These are phyloP conservation scores for Drosophila limbata DNA, from an alignment of 2,888 invertebrate genomes.

Conservation along the genomic window DNA sequence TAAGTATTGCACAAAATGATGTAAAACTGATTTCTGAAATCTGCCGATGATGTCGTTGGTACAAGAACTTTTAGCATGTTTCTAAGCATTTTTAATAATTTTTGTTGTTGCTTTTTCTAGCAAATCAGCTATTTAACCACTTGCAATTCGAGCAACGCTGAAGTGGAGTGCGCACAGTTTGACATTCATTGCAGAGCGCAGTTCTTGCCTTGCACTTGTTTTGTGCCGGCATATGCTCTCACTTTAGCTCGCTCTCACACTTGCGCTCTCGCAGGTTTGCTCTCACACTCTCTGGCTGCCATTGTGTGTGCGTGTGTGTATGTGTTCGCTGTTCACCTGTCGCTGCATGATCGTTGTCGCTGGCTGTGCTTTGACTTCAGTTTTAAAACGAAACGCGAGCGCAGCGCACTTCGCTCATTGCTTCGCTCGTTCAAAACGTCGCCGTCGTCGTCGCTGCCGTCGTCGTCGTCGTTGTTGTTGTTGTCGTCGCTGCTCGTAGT, in stretches of 20 bases:
- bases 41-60: too few species aligned
- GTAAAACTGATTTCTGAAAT: too few species aligned
- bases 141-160: background rate
- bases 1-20: too few species aligned
- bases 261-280: slow-evolving; percentile 13
- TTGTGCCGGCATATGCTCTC: slow-evolving; percentile 16
- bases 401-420: slow-evolving; percentile 51
- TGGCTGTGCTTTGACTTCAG: slow-evolving; percentile 46
- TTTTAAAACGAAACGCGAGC: slow-evolving; percentile 65
- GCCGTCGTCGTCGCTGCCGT: slow-evolving; percentile 26
- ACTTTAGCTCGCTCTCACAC: slow-evolving; percentile 11
- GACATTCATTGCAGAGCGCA: slow-evolving; percentile 19
- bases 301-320: slow-evolving; percentile 2
- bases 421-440: slow-evolving; percentile 44
- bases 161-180: slow-evolving; percentile 31
- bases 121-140: background rate
- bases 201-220: slow-evolving; percentile 35
- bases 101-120: background rate
- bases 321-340: slow-evolving; percentile 38
- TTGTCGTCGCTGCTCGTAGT: slow-evolving; percentile 16
- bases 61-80: too few species aligned
- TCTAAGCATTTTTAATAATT: too few species aligned
- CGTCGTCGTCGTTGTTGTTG: slow-evolving; percentile 27
- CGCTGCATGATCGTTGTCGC: slow-evolving; percentile 39
- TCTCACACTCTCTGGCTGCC: slow-evolving; percentile 5